Base-by-base conservation (phyloP, 2,888 invertebrate genomes). In the Drosophila differens region DNA sequence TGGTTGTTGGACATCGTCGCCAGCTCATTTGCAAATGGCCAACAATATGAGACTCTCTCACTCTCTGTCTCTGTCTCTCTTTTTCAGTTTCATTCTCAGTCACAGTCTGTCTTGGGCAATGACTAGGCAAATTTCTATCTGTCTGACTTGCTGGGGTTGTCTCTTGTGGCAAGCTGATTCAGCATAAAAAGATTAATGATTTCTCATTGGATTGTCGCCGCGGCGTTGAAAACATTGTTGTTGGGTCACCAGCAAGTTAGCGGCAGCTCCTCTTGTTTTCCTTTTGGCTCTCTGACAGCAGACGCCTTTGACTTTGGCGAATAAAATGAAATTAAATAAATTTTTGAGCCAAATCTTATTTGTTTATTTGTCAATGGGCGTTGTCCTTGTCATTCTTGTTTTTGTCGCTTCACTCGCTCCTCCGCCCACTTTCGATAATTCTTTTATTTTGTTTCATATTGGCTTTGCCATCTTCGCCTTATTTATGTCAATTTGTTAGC, bases 181-280 rank as follows among this genome's bases (percentile, higher is more conserved):
- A 88, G 87, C 87, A 77, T 58, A 75, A 91, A 81, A 87, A 89
- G 87, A 89, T 89, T 89, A 89, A 89, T 89, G 88, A 85, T 87
- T 87, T 72, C 76, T 59, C 79, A 83, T 79, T 65, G 83, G 74
- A 72, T 63, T 77, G 74, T 70, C 70, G 74, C 53, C 67, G 55
- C 47, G 58, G 52, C 57, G 71, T 53, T 72, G 52, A 74, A 74
- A 74, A 74, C 67, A 65, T 59, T 71, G 25, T 62, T 58, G 37
- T 69, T 63, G 70, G 59, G 59, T 59, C 44, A 61, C 32, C 49
- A 52, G 49, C 66, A 76, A 74, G 68, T 66, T 44, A 55, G 65
- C 52, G 39, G 55, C 25, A 57, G n/a, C 12, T 41, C 53, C 39
- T 47, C 53, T 73, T 70, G 65, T 70, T 70, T 74, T 59, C 35